These are phyloP conservation scores for Apostichopus californicus DNA, from an alignment of 35 echinoderm and acorn worm genomes.

Conservation along the genomic window DNA sequence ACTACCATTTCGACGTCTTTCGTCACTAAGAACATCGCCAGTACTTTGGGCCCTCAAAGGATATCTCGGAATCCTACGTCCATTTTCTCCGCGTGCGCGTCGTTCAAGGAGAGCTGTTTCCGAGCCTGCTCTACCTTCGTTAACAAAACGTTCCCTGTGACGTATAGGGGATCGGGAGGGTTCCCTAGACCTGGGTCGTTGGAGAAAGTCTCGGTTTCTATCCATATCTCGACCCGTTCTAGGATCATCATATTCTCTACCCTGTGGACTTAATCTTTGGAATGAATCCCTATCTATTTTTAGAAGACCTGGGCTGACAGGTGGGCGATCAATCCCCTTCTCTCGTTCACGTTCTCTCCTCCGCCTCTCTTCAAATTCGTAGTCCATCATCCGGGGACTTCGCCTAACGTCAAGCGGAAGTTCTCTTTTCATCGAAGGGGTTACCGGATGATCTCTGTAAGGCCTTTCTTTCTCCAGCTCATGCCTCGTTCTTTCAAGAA, in stretches of 20 bases:
- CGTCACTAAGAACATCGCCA: slow-evolving; percentile 31
- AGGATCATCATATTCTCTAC: slow-evolving; percentile 54
- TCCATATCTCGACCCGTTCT: slow-evolving; percentile 39
- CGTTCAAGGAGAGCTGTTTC: slow-evolving; percentile 70
- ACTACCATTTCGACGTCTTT: slow-evolving; percentile 21
- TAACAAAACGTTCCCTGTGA: slow-evolving; percentile 61
- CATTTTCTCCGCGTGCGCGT: slow-evolving; percentile 44
- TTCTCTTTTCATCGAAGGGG: slow-evolving; percentile 26
- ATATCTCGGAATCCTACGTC: slow-evolving; percentile 20
- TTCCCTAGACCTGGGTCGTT: slow-evolving; percentile 60
- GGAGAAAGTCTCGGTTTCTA: slow-evolving; percentile 63
- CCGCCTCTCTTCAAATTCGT: slow-evolving; percentile 36
- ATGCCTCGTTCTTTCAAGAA: slow-evolving; percentile 44
- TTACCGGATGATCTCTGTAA: slow-evolving; percentile 17
- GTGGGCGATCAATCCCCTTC: slow-evolving; percentile 8
- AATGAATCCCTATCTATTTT: slow-evolving; percentile 37
- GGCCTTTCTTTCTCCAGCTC: slow-evolving; percentile 23
- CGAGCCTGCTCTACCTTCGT: slow-evolving; percentile 58
- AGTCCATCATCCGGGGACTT: slow-evolving; percentile 15
- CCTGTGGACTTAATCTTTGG: slow-evolving; percentile 46
- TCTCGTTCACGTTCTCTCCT: slow-evolving; percentile 27
- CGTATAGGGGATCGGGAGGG: slow-evolving; percentile 64
- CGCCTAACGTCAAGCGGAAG: slow-evolving; percentile 5
- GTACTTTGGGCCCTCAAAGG: slow-evolving; percentile 53
- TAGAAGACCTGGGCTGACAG: slow-evolving; percentile 28